Base-by-base conservation (phyloP, 2,888 invertebrate genomes). In the Doris montereyensis region DNA sequence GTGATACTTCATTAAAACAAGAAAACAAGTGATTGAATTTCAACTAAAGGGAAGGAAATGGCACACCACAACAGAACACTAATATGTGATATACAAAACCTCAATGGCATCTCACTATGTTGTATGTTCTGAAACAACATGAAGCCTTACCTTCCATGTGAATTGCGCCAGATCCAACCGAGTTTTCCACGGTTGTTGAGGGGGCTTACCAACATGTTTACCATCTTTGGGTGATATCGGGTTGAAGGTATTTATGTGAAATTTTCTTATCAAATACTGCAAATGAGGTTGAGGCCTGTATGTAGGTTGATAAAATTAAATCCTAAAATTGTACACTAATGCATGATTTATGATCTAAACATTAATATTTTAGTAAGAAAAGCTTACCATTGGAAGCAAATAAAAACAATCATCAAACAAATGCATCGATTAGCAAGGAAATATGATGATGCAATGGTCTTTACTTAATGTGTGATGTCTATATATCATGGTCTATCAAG, bases 231-330 rank as follows among this genome's bases (percentile, higher is more conserved):
- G 80, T 5, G 80, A 72, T 52, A 84, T 86, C 78, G 88, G 89
- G 21, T 81, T 82, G 79, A 86, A 89, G 5, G 85, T 86, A 60
- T 87, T 84, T 78, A 89, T 71, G n/a, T 83, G 79, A 58, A 89
- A 85, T 73, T 88, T 87, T 28, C 81, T 78, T 70, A 89, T 74
- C 75, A 89, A 79, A 26, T 81, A 79, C 77, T 86, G 85, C 52
- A 89, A 82, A 68, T 88, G 85, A 2, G 85, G 85, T 77, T 89
- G 89, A 10, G 84, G 84, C 60, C 86, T 86, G 81, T 5, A 76
- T 32, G 41, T 1, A 62, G n/a, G 77, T 68, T 26, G 17, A 72
- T 41, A 52, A 34, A 1, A 35, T 21, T 17, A 17, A 71, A 4
- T 28, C 35, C 13, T 62, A 62, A 62, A 8, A n/a, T n/a, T n/a